Evolutionary conservation across 2,797 vertebrate genomes (phyloP), one percentile per base, ranked within the genome.

Genomic region (Heterohyrax brucei): DNA sequence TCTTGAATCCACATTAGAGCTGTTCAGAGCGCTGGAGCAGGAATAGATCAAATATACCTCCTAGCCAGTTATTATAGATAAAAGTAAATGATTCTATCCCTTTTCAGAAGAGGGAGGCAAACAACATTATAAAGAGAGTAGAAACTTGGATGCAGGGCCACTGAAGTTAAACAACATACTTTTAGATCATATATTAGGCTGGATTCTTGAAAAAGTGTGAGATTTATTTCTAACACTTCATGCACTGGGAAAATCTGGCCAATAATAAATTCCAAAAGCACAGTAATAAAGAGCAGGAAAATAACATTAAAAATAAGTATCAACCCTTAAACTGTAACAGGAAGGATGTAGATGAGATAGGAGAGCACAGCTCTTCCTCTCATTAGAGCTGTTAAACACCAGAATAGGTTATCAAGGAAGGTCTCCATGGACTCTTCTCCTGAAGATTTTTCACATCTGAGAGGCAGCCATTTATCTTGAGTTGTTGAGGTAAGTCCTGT

Each of bases 241-340:
- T 76, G 81, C 84, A 48, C 89, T 95, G 95, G 93, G 91, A 95
- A 96, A 96, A 97, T 96, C 80, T 95, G 68, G 68, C 59, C 89
- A 95, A 94, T 93, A 96, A 97, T 96, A 95, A 97, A 96, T 95
- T 96, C 59, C 91, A 78, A 93, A 97, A 70, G 62, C 75, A 94
- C 3, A 95, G 96, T 86, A 96, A 92, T 96, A 96, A 97, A 95
- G 78, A 95, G 70, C 50, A 96, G 59, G 84, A 95, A 97, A 97
- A 95, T 95, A 96, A 95, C 97, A 96, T 94, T 97, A 95, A 97
- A 97, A 96, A 91, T 96, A 95, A 97, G 87, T 90, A 96, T 87
- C 94, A 95, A 70, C 66, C 10, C 39, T 94, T 96, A 97, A 97
- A 95, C 39, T 93, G 87, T 82, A 96, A 90, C 93, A 91, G 62